Evolutionary conservation across 2,797 vertebrate genomes (phyloP).

Genomic region (Xerus rutilus): DNA sequence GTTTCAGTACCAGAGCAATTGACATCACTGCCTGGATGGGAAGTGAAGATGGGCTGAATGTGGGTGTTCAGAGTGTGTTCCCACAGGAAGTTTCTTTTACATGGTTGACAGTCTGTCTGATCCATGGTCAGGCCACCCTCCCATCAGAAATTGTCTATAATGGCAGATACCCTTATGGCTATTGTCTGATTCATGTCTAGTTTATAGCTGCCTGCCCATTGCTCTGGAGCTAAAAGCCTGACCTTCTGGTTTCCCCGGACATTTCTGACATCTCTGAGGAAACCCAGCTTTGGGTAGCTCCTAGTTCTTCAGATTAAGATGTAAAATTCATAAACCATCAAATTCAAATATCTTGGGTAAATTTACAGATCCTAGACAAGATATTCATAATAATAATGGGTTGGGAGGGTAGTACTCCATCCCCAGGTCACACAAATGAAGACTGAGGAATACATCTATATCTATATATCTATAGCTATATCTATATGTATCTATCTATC

Average conservation of each 20-base stretch:
- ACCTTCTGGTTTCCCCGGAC: background rate
- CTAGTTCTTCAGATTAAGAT: background rate
- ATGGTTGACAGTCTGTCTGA: background rate
- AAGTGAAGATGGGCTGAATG: background rate
- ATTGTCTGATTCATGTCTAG: background rate
- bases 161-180: background rate
- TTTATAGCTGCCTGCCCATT: background rate
- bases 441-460: background rate
- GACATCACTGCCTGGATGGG: too few relatives aligned
- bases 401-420: background rate
- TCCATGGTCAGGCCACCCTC: background rate
- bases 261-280: background rate
- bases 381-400: too few relatives aligned
- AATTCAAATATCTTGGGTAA: background rate
- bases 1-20: background rate
- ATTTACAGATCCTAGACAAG: background rate
- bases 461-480: too few relatives aligned
- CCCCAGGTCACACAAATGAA: background rate
- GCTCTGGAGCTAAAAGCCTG: background rate
- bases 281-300: background rate
- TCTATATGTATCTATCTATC: too few relatives aligned
- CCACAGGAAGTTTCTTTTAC: background rate
- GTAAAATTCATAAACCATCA: background rate
- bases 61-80: background rate
- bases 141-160: background rate